phyloP scores from a whole-genome alignment of 1,140 invertebrate genomes.

The Acromyrmex heyeri region DNA sequence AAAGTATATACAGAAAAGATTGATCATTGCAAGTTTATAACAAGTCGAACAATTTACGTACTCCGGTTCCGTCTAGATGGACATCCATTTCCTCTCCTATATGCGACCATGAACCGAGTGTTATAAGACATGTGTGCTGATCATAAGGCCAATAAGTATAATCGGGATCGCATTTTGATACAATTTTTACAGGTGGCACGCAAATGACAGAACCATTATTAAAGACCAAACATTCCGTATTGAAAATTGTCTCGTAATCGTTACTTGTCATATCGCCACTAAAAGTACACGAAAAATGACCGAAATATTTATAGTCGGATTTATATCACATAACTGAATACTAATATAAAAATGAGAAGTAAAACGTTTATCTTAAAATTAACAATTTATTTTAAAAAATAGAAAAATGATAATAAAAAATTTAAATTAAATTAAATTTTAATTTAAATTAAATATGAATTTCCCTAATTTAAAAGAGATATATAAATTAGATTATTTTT shows the following conservation, averaged over 20 bases:
- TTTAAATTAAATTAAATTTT: not conserved
- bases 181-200: constrained; percentile 75
- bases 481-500: not conserved
- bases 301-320: not conserved
- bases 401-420: not conserved
- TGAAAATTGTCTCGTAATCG: constrained; percentile 54
- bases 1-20: not conserved
- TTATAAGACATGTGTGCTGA: constrained; percentile 81
- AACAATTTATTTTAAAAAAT: not conserved
- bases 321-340: constrained; percentile 2
- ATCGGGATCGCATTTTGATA: constrained; percentile 79
- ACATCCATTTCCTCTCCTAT: constrained; percentile 88
- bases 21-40: not conserved
- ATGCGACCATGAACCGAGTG: constrained; percentile 87
- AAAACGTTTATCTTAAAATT: not conserved
- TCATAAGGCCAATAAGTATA: constrained; percentile 84
- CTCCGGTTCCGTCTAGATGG: constrained; percentile 76
- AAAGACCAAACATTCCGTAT: constrained; percentile 76
- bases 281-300: constrained; percentile 29
- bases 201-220: constrained; percentile 79
- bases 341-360: not conserved
- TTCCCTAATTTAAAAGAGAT: not conserved
- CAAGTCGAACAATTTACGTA: constrained; percentile 55
- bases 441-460: not conserved
- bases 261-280: constrained; percentile 78